Base-by-base conservation (phyloP, 2,888 invertebrate genomes). In the Luperina testacea region DNA sequence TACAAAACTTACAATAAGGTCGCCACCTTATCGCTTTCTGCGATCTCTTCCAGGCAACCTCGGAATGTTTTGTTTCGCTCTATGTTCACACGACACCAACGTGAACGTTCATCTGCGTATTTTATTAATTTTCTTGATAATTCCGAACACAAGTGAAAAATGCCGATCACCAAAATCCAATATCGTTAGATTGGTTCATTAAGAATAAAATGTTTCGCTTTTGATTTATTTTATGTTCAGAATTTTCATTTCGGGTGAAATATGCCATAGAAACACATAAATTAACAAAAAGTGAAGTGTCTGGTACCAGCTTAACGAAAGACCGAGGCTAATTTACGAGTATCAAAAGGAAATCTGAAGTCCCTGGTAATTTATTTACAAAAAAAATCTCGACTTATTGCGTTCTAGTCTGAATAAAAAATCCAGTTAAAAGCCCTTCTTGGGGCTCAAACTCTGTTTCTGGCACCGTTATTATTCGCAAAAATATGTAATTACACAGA, bases 401-500 rank as follows among this genome's bases (percentile, higher is more conserved):
- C 32, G 3, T 38, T 27, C 51, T 42, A 63, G 32, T 24, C 15
- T 61, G 24, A 11, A 8, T 51, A 51, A 20, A 64, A 74, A 67
- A 74, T 5, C 69, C 67, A 65, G 27, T 78, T 79, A 67, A 48
- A 38, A 64, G 8, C 61, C 38, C 59, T 69, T 78, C 71, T 82
- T 15, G 65, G 9, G 24, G 67, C 74, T 75, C 0, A 82, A 72
- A 76, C n/a, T 38, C 78, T 57, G 72, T 69, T 69, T 64, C 70
- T 73, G 76, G 51, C 74, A 76, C 64, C 51, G 42, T 73, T 76
- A 77, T 85, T 82, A 78, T 86, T 76, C 76, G 53, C 17, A 73
- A 76, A 85, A 84, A 77, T 82, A 75, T 76, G 65, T 70, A 77
- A 82, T 82, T 77, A 85, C 32, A 17, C 7, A 2, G 6, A 45